These are phyloP conservation scores for Oryzias melastigma DNA, from an alignment of 2,113 vertebrate genomes.

Conservation along the genomic window DNA sequence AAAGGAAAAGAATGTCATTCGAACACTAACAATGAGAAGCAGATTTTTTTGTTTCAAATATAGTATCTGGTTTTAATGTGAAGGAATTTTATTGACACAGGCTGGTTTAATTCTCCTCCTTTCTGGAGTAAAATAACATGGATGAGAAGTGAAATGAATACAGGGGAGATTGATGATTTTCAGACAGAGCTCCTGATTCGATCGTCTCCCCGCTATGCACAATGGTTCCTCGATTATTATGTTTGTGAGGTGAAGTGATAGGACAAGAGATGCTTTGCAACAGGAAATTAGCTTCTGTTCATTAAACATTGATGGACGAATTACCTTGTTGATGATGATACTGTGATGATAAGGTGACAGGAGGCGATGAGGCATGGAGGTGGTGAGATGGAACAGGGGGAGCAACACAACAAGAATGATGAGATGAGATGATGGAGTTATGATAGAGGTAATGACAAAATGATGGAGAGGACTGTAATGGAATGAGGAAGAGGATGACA, in stretches of 20 bases:
- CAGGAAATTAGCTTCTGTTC: neutral
- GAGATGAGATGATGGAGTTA: conserved; percentile 21
- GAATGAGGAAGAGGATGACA: conserved; percentile 23
- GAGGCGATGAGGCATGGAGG: conserved; percentile 12
- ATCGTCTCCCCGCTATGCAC: neutral
- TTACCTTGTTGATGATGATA: conserved; percentile 16
- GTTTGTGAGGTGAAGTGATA: neutral
- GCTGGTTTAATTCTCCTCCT: too few species aligned
- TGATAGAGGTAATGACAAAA: neutral
- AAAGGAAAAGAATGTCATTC: neutral
- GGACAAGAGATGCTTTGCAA: neutral
- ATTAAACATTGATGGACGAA: conserved; percentile 2
- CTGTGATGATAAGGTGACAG: neutral
- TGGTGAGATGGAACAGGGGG: conserved; percentile 4
- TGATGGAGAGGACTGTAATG: conserved; percentile 5
- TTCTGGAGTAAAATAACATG: too few species aligned
- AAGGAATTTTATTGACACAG: conserved; percentile 9
- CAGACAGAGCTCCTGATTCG: conserved; percentile 3
- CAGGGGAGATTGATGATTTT: conserved; percentile 21
- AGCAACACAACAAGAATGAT: neutral
- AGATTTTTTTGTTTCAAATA: too few species aligned
- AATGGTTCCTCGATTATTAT: neutral
- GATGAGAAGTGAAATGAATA: too few species aligned
- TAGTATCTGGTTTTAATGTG: neutral
- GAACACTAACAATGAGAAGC: too few species aligned